Conservation (phyloP, 2,888 invertebrate species). For the Uloborus plumipes region DNA sequence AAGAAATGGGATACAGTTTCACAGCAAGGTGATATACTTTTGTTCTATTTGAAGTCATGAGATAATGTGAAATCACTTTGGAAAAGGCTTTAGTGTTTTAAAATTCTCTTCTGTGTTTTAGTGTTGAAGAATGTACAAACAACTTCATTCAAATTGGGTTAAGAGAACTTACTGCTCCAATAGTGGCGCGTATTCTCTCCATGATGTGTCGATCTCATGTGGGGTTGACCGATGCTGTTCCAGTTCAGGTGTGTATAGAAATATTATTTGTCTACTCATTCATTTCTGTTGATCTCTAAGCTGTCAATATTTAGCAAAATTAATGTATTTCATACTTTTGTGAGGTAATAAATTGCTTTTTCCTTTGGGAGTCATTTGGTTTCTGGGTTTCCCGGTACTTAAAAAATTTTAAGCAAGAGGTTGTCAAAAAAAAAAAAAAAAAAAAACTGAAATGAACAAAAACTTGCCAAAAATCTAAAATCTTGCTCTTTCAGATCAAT, state of each 20-base stretch:
- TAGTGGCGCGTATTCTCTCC: constrained; percentile 87
- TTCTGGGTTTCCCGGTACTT: too few relatives aligned
- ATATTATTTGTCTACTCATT: too few relatives aligned
- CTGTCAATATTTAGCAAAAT: too few relatives aligned
- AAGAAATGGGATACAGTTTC: constrained; percentile 92
- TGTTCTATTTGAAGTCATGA: not conserved
- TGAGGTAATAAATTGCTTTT: too few relatives aligned
- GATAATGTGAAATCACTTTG: not conserved
- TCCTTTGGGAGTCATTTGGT: too few relatives aligned
- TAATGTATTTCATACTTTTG: too few relatives aligned
- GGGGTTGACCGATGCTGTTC: constrained; percentile 78
- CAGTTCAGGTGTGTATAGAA: constrained; percentile 66
- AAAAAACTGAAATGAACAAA: too few relatives aligned
- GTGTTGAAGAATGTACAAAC: constrained; percentile 88
- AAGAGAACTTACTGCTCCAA: constrained; percentile 83
- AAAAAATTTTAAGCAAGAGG: too few relatives aligned
- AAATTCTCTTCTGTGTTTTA: constrained; percentile 68
- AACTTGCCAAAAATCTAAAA: too few relatives aligned
- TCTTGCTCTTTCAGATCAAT: too few relatives aligned
- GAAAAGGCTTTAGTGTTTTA: not conserved
- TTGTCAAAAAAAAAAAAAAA: too few relatives aligned
- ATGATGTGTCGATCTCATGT: constrained; percentile 89
- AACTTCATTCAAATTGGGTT: constrained; percentile 84
- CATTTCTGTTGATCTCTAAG: too few relatives aligned
- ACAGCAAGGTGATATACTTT: constrained; percentile 75